Evolutionary conservation across 2,797 vertebrate genomes (phyloP).

Genomic region (Gastrophryne carolinensis): DNA sequence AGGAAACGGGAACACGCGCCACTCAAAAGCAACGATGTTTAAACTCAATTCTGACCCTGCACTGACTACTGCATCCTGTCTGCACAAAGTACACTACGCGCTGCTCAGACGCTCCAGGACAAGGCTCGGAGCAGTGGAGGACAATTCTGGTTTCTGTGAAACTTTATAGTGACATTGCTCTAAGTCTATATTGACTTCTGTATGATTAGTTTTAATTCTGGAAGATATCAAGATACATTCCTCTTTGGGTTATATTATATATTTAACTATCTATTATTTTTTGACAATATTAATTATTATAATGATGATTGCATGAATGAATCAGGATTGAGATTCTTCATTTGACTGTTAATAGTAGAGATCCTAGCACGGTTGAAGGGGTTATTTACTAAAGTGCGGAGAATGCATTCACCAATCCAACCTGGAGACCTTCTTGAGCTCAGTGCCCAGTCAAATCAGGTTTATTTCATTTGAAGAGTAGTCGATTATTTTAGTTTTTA

Average conservation of each 20-base stretch:
- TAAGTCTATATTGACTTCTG: not conserved
- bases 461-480: too few relatives aligned
- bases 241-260: not conserved
- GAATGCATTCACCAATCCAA: too few relatives aligned
- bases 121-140: constrained; percentile 61
- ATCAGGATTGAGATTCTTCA: too few relatives aligned
- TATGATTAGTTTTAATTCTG: not conserved
- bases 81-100: constrained; percentile 8
- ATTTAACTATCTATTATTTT: not conserved
- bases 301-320: not conserved
- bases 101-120: constrained; percentile 28
- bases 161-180: constrained; percentile 56
- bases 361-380: not conserved
- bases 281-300: not conserved
- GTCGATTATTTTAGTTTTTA: too few relatives aligned
- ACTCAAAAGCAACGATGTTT: constrained; percentile 58
- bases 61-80: not conserved
- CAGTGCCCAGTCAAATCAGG: too few relatives aligned
- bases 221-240: not conserved
- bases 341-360: not conserved
- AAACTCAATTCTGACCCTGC: not conserved
- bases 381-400: too few relatives aligned
- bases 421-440: too few relatives aligned
- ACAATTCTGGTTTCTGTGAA: constrained; percentile 80
- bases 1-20: constrained; percentile 55